A percentile compares a stretch with the other conserved stretches of the same genome.
These are phyloP conservation scores for Circaetus gallicus DNA, from an alignment of 2,113 vertebrate genomes.

Conservation along the genomic window DNA sequence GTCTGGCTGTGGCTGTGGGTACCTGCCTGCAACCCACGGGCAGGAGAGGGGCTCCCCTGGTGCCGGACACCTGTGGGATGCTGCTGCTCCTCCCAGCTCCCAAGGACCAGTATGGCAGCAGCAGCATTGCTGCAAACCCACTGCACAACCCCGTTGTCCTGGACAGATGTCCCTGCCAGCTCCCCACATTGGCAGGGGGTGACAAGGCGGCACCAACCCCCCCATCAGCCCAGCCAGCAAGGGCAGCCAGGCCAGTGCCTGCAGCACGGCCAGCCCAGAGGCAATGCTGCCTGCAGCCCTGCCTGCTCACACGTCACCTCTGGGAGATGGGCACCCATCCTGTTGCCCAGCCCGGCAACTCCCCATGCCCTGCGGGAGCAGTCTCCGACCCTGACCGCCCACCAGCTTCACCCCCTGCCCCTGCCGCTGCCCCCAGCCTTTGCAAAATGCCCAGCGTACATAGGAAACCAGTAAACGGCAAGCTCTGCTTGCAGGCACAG, in stretches of 20 bases:
- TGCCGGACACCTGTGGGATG: rapidly evolving
- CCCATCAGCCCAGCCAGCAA: no score
- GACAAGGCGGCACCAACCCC: background rate
- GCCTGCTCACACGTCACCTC: background rate
- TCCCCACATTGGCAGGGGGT: no score
- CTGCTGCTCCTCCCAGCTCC: background rate
- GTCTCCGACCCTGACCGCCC: rapidly evolving
- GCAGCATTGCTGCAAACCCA: background rate
- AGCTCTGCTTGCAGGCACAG: background rate
- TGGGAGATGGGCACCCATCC: background rate
- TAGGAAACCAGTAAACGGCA: background rate
- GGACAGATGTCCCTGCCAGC: background rate
- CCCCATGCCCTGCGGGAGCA: background rate
- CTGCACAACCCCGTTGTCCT: background rate
- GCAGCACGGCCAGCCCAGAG: background rate
- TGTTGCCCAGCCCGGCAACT: background rate
- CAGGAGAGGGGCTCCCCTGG: background rate
- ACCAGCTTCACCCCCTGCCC: background rate
- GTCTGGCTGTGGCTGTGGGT: background rate
- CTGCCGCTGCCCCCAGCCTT: background rate
- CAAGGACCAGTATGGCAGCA: background rate
- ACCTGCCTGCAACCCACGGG: background rate
- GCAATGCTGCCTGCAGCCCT: background rate
- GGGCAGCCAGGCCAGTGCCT: background rate
- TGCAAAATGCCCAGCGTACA: rapidly evolving